Conservation (phyloP, 35 echinoderm and acorn worm species). For the Acanthaster planci region DNA sequence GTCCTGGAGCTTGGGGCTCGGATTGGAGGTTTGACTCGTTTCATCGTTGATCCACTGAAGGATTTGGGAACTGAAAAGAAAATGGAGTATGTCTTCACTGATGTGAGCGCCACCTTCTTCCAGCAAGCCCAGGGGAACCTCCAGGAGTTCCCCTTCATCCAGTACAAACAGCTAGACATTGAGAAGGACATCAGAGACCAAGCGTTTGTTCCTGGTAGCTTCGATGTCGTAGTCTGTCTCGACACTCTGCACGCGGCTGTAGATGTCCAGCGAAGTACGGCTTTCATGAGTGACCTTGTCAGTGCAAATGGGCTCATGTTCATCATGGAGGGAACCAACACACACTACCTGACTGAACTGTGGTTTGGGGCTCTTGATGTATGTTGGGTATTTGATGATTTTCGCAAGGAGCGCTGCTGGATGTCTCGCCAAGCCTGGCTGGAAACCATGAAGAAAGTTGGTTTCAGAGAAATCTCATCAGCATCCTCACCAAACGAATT, state of each 20-base stretch:
- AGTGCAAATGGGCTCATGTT: constrained; percentile 76
- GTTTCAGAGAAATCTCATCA: constrained; percentile 70
- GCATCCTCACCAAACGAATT: constrained; percentile 75
- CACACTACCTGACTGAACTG: constrained; percentile 73
- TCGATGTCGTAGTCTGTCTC: constrained; percentile 86
- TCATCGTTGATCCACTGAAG: constrained; percentile 76
- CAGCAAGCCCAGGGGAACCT: constrained; percentile 70
- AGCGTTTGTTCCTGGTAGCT: constrained; percentile 80
- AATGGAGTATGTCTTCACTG: constrained; percentile 97
- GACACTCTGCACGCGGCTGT: constrained; percentile 88
- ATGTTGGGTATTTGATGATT: constrained; percentile 78
- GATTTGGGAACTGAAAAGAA: constrained; percentile 58
- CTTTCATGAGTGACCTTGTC: constrained; percentile 78
- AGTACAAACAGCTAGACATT: constrained; percentile 96
- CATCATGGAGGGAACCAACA: constrained; percentile 79
- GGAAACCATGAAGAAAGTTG: constrained; percentile 49
- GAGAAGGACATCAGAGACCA: constrained; percentile 80
- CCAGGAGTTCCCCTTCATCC: constrained; percentile 64
- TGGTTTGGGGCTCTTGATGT: constrained; percentile 82
- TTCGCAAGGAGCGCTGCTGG: constrained; percentile 84
- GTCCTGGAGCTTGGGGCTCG: constrained; percentile 88
- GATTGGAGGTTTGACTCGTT: constrained; percentile 86
- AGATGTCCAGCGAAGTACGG: constrained; percentile 60
- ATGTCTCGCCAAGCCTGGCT: constrained; percentile 58
- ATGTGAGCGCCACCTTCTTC: constrained; percentile 93